These are phyloP conservation scores for Koerneria pararmatus DNA, from an alignment of 2,888 invertebrate genomes.

Conservation along the genomic window DNA sequence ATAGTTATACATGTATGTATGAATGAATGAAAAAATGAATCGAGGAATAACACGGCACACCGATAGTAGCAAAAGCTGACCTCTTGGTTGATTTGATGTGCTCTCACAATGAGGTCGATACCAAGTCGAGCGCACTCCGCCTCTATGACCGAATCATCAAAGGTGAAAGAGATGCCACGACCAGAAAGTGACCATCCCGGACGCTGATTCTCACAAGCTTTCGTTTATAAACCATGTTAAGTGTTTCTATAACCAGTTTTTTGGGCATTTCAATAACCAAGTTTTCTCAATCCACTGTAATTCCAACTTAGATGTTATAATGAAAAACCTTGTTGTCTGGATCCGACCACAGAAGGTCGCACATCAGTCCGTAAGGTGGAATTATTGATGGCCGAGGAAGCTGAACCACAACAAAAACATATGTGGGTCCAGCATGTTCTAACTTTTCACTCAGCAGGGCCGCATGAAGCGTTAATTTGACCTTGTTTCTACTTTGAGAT, in stretches of 20 bases:
- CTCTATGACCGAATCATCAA: slow-evolving; percentile 65
- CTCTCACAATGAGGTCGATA: slow-evolving; percentile 65
- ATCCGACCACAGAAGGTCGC: slow-evolving; percentile 48
- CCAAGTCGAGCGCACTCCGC: slow-evolving; percentile 64
- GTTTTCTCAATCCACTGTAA: slow-evolving; percentile 25
- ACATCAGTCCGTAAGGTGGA: slow-evolving; percentile 44
- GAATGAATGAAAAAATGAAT: too few relatives aligned
- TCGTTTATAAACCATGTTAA: background rate
- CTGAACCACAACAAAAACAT: slow-evolving; percentile 19
- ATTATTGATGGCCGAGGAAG: slow-evolving; percentile 40
- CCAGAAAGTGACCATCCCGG: slow-evolving; percentile 39
- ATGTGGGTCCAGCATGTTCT: too few relatives aligned
- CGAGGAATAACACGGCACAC: background rate
- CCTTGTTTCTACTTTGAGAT: too few relatives aligned
- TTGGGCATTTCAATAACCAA: background rate
- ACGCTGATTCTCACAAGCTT: slow-evolving; percentile 7
- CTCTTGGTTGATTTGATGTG: slow-evolving; percentile 63
- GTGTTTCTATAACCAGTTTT: background rate
- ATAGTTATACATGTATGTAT: background rate
- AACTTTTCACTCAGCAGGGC: too few relatives aligned
- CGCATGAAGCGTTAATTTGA: too few relatives aligned
- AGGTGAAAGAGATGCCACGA: slow-evolving; percentile 66
- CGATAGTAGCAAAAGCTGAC: slow-evolving; percentile 23
- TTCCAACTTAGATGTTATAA: slow-evolving; percentile 8
- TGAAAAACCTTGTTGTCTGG: slow-evolving; percentile 29